Percentiles rank a stretch among this genome's conserved stretches.
Conservation (phyloP, 2,888 invertebrate genomes). For the Troides aeacus region DNA sequence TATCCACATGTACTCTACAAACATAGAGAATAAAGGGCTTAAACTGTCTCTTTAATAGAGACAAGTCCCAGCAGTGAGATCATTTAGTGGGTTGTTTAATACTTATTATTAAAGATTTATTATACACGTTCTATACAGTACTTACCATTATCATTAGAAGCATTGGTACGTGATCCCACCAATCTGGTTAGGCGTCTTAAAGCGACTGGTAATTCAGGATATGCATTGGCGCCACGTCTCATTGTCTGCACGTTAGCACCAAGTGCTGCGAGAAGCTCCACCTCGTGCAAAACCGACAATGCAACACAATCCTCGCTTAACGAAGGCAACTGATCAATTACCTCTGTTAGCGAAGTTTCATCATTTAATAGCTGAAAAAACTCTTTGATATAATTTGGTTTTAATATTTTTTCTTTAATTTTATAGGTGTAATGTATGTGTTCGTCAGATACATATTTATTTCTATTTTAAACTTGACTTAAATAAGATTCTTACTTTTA, state of each 20-base stretch:
- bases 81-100: too few relatives aligned
- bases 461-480: too few relatives aligned
- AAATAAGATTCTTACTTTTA: too few relatives aligned
- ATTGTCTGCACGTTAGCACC: slow-evolving; percentile 84
- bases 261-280: slow-evolving; percentile 86
- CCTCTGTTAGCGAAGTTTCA: slow-evolving; percentile 81
- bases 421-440: too few relatives aligned
- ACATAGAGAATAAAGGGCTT: too few relatives aligned
- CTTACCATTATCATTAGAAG: slow-evolving; percentile 58
- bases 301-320: slow-evolving; percentile 86
- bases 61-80: too few relatives aligned
- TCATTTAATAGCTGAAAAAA: slow-evolving; percentile 64
- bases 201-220: slow-evolving; percentile 86
- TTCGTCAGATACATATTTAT: too few relatives aligned
- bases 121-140: background rate
- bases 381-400: background rate
- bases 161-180: slow-evolving; percentile 59
- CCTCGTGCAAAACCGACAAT: slow-evolving; percentile 87
- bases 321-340: slow-evolving; percentile 85
- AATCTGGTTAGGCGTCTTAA: slow-evolving; percentile 82
- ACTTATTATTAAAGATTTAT: too few relatives aligned
- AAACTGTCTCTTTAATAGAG: too few relatives aligned
- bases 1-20: too few relatives aligned
- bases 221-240: slow-evolving; percentile 82
- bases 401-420: too few relatives aligned